Evolutionary conservation across 1,140 invertebrate genomes (phyloP).

Genomic region (Penaeus japonicus): DNA sequence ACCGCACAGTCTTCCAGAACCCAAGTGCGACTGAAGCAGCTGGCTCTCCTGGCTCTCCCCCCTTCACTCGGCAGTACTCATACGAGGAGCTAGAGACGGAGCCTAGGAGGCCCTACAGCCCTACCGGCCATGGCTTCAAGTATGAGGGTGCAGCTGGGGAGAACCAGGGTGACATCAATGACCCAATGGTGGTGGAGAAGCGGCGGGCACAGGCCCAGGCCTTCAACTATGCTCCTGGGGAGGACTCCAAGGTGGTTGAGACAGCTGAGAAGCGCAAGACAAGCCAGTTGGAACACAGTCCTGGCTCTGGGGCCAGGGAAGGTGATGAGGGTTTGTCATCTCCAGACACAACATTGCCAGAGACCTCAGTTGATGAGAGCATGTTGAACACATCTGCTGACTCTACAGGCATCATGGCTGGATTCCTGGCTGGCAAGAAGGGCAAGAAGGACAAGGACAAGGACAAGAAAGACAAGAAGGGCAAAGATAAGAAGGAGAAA

Average conservation of each 20-base stretch:
- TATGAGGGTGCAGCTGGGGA: slow-evolving; percentile 21
- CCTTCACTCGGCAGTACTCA: slow-evolving; percentile 52
- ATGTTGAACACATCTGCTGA: slow-evolving; percentile 8
- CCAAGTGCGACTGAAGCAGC: neutral
- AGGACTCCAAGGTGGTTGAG: slow-evolving; percentile 2
- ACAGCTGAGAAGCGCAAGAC: neutral
- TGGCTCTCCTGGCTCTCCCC: slow-evolving; percentile 29
- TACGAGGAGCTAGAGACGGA: slow-evolving; percentile 57
- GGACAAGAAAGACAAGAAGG: slow-evolving; percentile 57
- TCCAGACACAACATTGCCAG: slow-evolving; percentile 22
- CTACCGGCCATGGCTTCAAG: slow-evolving; percentile 50
- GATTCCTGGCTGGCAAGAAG: slow-evolving; percentile 23
- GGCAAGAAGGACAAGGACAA: slow-evolving; percentile 49
- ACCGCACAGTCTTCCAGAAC: slow-evolving; percentile 29
- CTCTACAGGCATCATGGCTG: slow-evolving; percentile 12
- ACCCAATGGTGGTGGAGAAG: neutral
- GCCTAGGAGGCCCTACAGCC: slow-evolving; percentile 37
- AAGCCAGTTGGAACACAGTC: neutral
- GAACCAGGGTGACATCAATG: neutral
- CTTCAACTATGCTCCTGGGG: slow-evolving; percentile 59
- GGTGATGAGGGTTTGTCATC: neutral
- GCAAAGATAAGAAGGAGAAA: slow-evolving; percentile 59
- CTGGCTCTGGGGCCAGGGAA: neutral
- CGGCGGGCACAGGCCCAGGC: slow-evolving; percentile 45
- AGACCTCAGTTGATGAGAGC: slow-evolving; percentile 40